Evolutionary conservation across 1,140 invertebrate genomes (phyloP), one percentile per base, ranked within the genome.

Genomic region (Drosophila funebris): DNA sequence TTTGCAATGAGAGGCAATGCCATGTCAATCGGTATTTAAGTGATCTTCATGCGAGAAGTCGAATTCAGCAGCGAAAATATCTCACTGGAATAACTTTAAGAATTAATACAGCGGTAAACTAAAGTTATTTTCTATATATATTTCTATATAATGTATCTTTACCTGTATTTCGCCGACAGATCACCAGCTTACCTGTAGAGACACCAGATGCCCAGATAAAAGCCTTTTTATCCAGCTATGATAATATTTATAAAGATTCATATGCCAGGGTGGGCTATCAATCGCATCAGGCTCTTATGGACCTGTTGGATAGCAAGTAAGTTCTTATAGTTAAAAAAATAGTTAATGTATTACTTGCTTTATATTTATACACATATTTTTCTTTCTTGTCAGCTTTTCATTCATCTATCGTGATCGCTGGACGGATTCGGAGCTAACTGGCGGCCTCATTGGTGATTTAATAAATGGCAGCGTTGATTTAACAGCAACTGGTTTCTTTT

Each of bases 281-380:
- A 13, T 20, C 73, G 0, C 43, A 74, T 29, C 43, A 67, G 5
- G 36, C 61, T 1, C 20, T 90, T 0, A 57, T 44, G 20, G 83
- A 90, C 4, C 68, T 90, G 61, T 18, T 90, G n/a, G 71, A 78
- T 20, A 90, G 88, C 82, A 74, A 71, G 87, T 90, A 56, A 24
- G 70, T 5, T 22, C 13, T 1, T 3, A 14, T 22, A 11, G 0
- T n/a, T n/a, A n/a, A n/a, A n/a, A n/a, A n/a, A n/a, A n/a, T n/a
- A n/a, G n/a, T n/a, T 0, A 0, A 22, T 0, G 0, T 0, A 6
- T 13, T 2, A 0, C 5, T 24, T 7, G 4, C n/a, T 44, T 52
- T n/a, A 24, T 2, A 24, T 24, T 33, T 33, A 27, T 16, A 7
- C 14, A 13, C 7, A 11, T 5, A 14, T 24, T 8, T 13, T 20